Evolutionary conservation across 2,888 invertebrate genomes (phyloP), one percentile per base, ranked within the genome.

Genomic region (Theretra japonica): DNA sequence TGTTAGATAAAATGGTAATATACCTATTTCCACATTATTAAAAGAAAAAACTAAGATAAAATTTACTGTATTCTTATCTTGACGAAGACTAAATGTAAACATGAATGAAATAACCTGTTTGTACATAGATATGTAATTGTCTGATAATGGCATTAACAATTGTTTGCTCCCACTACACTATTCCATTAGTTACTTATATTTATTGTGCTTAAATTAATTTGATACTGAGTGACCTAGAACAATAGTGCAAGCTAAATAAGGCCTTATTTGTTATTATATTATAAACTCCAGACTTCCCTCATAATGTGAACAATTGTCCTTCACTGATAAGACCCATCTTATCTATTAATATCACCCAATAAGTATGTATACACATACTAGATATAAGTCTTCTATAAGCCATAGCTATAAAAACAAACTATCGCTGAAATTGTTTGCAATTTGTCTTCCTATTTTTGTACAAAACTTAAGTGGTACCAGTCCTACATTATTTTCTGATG

Each of bases 61-160:
- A 23, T 48, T 48, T 4, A 48, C 41, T 21, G 1, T 23, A 15
- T 21, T 2, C 5, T 65, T 65, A 65, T 65, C 65, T 23, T 15
- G 15, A 21, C 21, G 23, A 17, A 65, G 48, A n/a, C 65, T 4
- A 48, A 62, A 41, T 65, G 23, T 65, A 48, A 65, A 65, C 65
- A 65, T 48, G 23, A 19, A 65, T 48, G 65, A 65, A 17, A 23
- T 23, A 23, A 41, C 41, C 11, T 41, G 15, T 41, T 41, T 23
- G 19, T 65, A 65, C 23, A 23, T 23, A 23, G n/a, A 53, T n/a
- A 53, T 17, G 15, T n/a, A 53, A n/a, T 5, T 53, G n/a, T 33
- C 62, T 41, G 62, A 62, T 62, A 62, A 65, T 8, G 21, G 17
- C 17, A 19, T 33, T 21, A 62, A 21, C 41, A 23, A 21, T 41